Evolutionary conservation across 2,797 vertebrate genomes (phyloP), one percentile per base, ranked within the genome.

Genomic region (Protonibea diacanthus): DNA sequence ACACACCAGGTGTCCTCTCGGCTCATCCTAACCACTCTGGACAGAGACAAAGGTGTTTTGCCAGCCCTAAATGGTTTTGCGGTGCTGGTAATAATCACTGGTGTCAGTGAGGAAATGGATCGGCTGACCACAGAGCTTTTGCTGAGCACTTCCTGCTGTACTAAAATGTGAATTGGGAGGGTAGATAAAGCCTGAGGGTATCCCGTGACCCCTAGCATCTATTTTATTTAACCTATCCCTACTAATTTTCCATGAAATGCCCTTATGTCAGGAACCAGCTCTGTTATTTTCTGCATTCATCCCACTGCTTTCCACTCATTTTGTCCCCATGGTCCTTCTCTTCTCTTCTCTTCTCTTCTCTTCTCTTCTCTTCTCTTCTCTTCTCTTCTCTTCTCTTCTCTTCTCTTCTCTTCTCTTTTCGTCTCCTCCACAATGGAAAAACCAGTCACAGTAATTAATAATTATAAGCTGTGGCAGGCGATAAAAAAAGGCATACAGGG

Each of bases 391-490:
- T 38, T 0, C 5, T 40, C 15, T 14, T 10, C 2, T 9, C 7
- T 18, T 9, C 10, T 68, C n/a, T 13, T 9, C 33, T 23, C 38
- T 14, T 44, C 23, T 58, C 18, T n/a, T 47, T 27, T 55, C 23
- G 47, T 44, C 17, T 15, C 47, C 40, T 66, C 33, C 49, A 66
- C 78, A 64, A 63, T 74, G 78, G 83, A 71, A 86, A 89, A 86
- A 85, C 6, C 78, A 68, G 66, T 77, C 72, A 59, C 68, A 63
- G 78, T 72, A 70, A 88, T 92, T 84, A 87, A 88, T 86, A 83
- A 85, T 75, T 73, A 71, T 68, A 80, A 71, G 77, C 81, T 73
- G 71, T 80, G 71, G 69, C 71, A 76, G 56, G 49, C 51, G 10
- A 71, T 76, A 64, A 87, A 80, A 62, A 58, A 33, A 49, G 78